Evolutionary conservation across 2,797 vertebrate genomes (phyloP).

Genomic region (Eidolon dupreanum): DNA sequence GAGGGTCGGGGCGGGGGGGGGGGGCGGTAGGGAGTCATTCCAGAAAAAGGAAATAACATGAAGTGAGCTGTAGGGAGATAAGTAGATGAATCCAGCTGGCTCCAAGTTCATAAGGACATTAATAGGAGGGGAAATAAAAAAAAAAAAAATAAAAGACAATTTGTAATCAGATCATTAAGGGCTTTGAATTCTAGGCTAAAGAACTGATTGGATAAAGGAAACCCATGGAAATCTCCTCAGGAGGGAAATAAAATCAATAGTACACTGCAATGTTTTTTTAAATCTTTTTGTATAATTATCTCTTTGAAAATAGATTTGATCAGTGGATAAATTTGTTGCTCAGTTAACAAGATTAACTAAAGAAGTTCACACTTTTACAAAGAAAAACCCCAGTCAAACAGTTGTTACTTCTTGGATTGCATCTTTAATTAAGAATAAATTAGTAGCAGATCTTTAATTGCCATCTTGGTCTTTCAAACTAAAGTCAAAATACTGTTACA

Average conservation of each 20-base stretch:
- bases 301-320: not conserved
- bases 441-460: conserved; percentile 36
- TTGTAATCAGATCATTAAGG: not conserved
- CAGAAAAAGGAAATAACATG: not conserved
- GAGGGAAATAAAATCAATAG: not conserved
- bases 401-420: not conserved
- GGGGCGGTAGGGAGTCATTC: not conserved
- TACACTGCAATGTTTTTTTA: not conserved
- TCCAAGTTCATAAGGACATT: not conserved
- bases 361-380: not conserved
- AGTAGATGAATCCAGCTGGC: not conserved
- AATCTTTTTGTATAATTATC: not conserved
- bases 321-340: not conserved
- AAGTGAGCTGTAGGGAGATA: not conserved
- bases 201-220: not conserved
- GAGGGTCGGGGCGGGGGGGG: not conserved
- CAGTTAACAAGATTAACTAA: not conserved
- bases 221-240: not conserved
- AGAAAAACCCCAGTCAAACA: not conserved
- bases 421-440: conserved; percentile 43
- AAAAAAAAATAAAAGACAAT: not conserved
- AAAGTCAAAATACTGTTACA: conserved; percentile 23
- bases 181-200: not conserved
- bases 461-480: conserved; percentile 15
- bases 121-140: not conserved